A percentile compares a stretch with the other conserved stretches of the same genome.
phyloP scores from a whole-genome alignment of 2,113 vertebrate genomes.

The Gobius niger region DNA sequence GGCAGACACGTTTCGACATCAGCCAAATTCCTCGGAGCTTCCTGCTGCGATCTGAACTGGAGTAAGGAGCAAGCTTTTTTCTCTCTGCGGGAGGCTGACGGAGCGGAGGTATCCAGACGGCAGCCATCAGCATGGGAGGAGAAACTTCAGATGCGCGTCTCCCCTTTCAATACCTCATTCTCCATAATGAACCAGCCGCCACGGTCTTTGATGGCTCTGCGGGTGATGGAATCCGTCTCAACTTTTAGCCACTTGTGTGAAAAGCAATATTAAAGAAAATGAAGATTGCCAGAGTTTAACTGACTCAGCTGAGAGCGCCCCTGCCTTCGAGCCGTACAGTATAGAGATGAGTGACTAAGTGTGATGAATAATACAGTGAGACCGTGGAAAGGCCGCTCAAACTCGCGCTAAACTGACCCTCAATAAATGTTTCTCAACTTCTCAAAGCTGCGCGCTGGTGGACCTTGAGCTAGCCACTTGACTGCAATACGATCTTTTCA shows the following conservation, averaged over 20 bases:
- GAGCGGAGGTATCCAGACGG: conserved; percentile 26
- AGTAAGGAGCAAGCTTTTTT: conserved; percentile 52
- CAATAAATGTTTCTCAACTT: not conserved
- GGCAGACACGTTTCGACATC: conserved; percentile 39
- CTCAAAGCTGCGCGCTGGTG: not conserved
- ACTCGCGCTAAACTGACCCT: not conserved
- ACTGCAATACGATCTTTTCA: not conserved
- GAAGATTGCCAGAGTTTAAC: not conserved
- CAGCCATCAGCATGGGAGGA: conserved; percentile 27
- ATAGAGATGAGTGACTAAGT: not conserved
- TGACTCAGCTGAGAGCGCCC: not conserved
- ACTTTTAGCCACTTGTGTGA: not conserved
- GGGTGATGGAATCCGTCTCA: not conserved
- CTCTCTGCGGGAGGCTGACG: conserved; percentile 48
- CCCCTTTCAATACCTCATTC: conserved; percentile 11
- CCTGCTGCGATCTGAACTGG: conserved; percentile 56
- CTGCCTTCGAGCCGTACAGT: not conserved
- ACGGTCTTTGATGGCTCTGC: not conserved
- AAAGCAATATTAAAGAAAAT: not conserved
- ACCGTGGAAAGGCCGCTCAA: not conserved
- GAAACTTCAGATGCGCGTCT: conserved; percentile 33
- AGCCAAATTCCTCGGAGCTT: conserved; percentile 25
- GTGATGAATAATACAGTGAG: conserved; percentile 8
- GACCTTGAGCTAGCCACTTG: not conserved
- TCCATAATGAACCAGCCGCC: not conserved